A percentile compares a stretch with the other conserved stretches of the same genome.
phyloP scores from a whole-genome alignment of 2,888 invertebrate species.

The Leptinotarsa peninsularis region DNA sequence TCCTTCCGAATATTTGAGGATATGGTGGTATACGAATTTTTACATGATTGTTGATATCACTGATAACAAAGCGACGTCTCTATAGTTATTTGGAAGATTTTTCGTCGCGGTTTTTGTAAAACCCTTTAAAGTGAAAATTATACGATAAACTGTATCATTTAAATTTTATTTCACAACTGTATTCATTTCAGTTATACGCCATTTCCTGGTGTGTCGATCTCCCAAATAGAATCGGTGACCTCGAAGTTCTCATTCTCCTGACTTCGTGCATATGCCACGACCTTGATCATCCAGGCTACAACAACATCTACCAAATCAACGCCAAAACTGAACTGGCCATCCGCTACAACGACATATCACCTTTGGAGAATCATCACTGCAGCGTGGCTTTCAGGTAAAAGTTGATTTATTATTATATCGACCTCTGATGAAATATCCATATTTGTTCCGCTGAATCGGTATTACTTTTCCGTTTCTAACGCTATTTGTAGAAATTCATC shows the following conservation, averaged over 20 bases:
- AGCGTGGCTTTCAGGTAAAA: conserved; percentile 76
- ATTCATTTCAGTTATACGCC: conserved; percentile 78
- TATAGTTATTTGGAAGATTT: no score
- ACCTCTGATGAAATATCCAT: no score
- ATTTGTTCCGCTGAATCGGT: no score
- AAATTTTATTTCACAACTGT: background rate
- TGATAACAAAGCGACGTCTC: no score
- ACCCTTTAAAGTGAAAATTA: no score
- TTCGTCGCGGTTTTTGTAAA: no score
- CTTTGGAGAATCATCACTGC: conserved; percentile 88
- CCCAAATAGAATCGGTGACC: conserved; percentile 76
- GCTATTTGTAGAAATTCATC: no score
- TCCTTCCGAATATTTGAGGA: no score
- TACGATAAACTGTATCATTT: no score
- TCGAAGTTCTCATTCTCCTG: conserved; percentile 81
- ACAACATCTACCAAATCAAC: conserved; percentile 86
- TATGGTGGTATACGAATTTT: no score
- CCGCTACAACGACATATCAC: conserved; percentile 88
- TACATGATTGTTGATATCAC: no score
- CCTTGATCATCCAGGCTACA: conserved; percentile 82
- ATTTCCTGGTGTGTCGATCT: conserved; percentile 81
- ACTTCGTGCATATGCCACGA: conserved; percentile 87
- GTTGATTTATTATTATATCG: background rate
- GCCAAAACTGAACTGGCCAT: conserved; percentile 85
- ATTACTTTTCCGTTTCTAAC: no score